Percentiles rank a stretch among this genome's conserved stretches.
These are phyloP conservation scores for Pseudolaguvia tuberculata DNA, from an alignment of 2,113 vertebrate genomes.

Conservation along the genomic window DNA sequence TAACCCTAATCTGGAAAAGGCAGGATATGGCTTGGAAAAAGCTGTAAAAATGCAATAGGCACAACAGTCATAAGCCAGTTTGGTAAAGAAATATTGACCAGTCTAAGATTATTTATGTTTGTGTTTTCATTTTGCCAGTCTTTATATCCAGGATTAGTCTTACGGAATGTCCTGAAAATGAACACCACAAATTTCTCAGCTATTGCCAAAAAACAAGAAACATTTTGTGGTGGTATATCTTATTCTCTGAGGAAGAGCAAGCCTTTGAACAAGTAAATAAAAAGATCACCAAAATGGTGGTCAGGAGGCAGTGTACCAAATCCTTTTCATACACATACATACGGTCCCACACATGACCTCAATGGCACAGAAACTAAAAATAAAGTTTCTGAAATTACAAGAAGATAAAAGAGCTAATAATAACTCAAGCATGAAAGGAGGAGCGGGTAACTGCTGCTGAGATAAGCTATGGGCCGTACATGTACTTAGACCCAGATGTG, in stretches of 20 bases:
- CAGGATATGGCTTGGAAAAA: conserved; percentile 4
- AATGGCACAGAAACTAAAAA: conserved; percentile 60
- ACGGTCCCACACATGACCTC: conserved; percentile 52
- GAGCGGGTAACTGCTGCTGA: conserved; percentile 65
- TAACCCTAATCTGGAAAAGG: conserved; percentile 15
- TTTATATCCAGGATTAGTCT: conserved; percentile 58
- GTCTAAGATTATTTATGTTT: conserved; percentile 53
- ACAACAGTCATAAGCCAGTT: not conserved
- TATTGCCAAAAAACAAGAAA: conserved; percentile 30
- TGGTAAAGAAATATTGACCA: conserved; percentile 31
- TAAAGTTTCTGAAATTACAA: conserved; percentile 69
- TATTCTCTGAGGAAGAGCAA: conserved; percentile 25
- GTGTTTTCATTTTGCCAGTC: conserved; percentile 55
- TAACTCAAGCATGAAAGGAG: conserved; percentile 64
- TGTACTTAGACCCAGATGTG: conserved; percentile 61
- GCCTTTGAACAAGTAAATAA: conserved; percentile 37
- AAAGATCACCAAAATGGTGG: conserved; percentile 13
- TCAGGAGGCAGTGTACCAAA: too few relatives aligned
- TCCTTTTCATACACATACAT: conserved; percentile 24
- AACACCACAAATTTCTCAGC: conserved; percentile 29
- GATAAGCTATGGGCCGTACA: conserved; percentile 70
- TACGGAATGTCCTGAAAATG: conserved; percentile 55
- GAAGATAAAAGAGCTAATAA: conserved; percentile 63
- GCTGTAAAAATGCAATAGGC: conserved; percentile 10
- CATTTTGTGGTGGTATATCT: conserved; percentile 24